Percentiles rank a stretch among this genome's conserved stretches.
These are phyloP conservation scores for Apoderus coryli DNA, from an alignment of 2,888 invertebrate genomes.

Conservation along the genomic window DNA sequence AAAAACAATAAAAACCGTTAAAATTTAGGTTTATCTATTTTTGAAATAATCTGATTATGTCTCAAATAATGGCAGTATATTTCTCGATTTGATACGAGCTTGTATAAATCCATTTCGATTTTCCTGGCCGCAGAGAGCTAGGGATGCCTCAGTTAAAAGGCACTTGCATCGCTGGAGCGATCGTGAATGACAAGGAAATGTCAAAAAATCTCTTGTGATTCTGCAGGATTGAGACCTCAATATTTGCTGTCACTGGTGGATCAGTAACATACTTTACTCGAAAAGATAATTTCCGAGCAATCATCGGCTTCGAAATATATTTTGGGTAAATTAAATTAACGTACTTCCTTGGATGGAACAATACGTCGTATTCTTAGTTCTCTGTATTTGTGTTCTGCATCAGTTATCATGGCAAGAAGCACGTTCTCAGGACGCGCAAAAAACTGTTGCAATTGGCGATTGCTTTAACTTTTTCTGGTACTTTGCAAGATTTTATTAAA, in stretches of 20 bases:
- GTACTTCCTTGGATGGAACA: neutral
- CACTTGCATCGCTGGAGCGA: neutral
- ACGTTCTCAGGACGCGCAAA: constrained; percentile 1
- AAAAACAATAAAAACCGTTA: too few relatives aligned
- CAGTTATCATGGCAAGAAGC: neutral
- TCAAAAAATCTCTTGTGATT: constrained; percentile 1
- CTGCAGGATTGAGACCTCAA: neutral
- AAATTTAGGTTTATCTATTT: too few relatives aligned
- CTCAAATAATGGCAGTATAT: constrained; percentile 4
- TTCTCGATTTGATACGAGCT: neutral
- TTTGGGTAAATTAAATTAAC: neutral
- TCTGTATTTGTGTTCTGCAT: neutral
- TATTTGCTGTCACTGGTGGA: neutral
- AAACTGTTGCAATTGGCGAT: neutral
- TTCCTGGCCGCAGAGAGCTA: neutral
- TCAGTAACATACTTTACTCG: neutral
- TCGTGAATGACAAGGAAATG: constrained; percentile 6
- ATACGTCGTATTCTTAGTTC: constrained; percentile 1
- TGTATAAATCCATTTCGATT: neutral
- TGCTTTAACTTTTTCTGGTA: neutral
- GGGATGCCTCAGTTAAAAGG: constrained; percentile 1
- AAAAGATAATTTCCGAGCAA: neutral
- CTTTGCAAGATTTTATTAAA: neutral
- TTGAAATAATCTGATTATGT: constrained; percentile 5
- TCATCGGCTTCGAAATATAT: constrained; percentile 1